A percentile compares a stretch with the other conserved stretches of the same genome.
Evolutionary conservation across 2,888 invertebrate species (phyloP).

Genomic region (Sesia apiformis): DNA sequence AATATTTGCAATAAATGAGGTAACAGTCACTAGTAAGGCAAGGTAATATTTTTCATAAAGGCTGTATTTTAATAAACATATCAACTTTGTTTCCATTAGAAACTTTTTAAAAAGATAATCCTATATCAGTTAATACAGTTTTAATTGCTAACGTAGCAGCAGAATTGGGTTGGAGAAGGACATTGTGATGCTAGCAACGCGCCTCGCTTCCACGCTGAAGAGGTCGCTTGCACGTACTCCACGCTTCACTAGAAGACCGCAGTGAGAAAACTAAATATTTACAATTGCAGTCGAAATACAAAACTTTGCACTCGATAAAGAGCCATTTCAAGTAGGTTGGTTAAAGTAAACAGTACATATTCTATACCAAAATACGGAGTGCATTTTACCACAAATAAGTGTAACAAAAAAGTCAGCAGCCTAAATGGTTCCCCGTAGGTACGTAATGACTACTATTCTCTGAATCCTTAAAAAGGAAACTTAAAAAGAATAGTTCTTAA

Average conservation of each 20-base stretch:
- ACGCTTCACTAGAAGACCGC: constrained; percentile 56
- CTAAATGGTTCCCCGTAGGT: no score
- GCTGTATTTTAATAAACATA: constrained; percentile 1
- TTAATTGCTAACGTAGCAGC: constrained; percentile 52
- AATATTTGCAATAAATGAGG: no score
- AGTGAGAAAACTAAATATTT: constrained; percentile 57
- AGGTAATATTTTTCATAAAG: no score
- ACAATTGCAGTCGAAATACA: constrained; percentile 54
- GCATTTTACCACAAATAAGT: no score
- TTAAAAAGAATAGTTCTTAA: no score
- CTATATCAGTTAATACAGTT: constrained; percentile 42
- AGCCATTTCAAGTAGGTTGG: constrained; percentile 27
- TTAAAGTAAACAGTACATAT: no score
- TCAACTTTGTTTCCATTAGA: no score
- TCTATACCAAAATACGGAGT: no score
- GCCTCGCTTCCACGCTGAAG: constrained; percentile 33
- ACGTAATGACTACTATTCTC: no score
- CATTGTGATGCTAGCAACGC: constrained; percentile 47
- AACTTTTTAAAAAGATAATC: neutral
- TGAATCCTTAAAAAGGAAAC: no score
- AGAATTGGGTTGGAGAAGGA: constrained; percentile 13
- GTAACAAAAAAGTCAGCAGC: no score
- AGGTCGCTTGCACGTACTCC: constrained; percentile 30
- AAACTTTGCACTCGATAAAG: constrained; percentile 54
- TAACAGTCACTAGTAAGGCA: no score